These are phyloP conservation scores for Pterostichus niger DNA, from an alignment of 2,888 invertebrate species.

Conservation along the genomic window DNA sequence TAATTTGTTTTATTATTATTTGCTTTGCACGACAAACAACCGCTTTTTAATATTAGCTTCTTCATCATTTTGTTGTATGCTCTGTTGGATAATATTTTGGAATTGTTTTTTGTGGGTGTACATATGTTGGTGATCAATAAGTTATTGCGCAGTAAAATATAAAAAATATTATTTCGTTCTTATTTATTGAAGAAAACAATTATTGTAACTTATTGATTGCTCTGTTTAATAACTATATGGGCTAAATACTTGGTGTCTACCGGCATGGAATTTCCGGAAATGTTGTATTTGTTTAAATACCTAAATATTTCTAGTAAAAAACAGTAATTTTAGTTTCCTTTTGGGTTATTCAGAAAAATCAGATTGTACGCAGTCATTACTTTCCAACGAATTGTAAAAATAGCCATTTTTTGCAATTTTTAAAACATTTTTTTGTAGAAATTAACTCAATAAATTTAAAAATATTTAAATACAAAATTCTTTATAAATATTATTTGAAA, in stretches of 20 bases:
- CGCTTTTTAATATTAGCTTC: conserved; percentile 46
- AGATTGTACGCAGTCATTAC: too few species aligned
- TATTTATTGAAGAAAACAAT: neutral
- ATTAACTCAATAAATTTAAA: too few species aligned
- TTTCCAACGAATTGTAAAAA: too few species aligned
- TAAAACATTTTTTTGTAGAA: too few species aligned
- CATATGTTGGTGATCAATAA: conserved; percentile 6
- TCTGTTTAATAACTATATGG: neutral
- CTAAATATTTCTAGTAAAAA: too few species aligned
- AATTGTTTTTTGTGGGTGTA: conserved; percentile 29
- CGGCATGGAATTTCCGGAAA: too few species aligned
- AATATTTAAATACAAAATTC: too few species aligned
- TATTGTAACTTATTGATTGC: conserved; percentile 7
- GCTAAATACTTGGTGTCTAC: neutral
- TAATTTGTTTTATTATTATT: conserved; percentile 23
- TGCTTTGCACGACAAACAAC: conserved; percentile 36
- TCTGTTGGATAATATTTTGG: conserved; percentile 38
- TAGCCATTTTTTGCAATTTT: too few species aligned
- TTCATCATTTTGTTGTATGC: conserved; percentile 39
- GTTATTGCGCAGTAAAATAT: conserved; percentile 25
- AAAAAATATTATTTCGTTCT: neutral
- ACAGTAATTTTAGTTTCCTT: too few species aligned
- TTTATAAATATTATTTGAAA: too few species aligned
- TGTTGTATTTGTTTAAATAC: too few species aligned
- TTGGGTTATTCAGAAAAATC: too few species aligned